Percentiles rank a stretch among this genome's conserved stretches.
These are phyloP conservation scores for Drosophila tropicalis DNA, from an alignment of 1,140 invertebrate species.

Conservation along the genomic window DNA sequence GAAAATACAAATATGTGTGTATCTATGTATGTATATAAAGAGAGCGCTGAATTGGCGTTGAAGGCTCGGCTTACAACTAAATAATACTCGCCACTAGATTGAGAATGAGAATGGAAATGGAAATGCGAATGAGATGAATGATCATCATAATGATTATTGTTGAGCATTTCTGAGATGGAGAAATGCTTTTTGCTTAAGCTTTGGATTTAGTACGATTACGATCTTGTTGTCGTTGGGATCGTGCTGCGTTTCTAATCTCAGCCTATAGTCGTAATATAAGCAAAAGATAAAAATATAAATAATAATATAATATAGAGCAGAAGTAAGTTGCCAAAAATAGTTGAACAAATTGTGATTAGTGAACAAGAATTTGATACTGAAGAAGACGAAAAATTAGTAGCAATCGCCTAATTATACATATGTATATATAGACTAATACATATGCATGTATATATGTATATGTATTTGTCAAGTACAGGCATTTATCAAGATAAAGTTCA, in stretches of 20 bases:
- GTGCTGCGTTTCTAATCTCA: background rate
- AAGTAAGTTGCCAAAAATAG: slow-evolving; percentile 13
- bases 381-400: background rate
- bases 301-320: background rate
- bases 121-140: slow-evolving; percentile 2
- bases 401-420: slow-evolving; percentile 1
- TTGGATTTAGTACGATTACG: slow-evolving; percentile 71
- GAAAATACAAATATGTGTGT: slow-evolving; percentile 3
- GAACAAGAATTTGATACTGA: background rate
- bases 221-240: slow-evolving; percentile 50
- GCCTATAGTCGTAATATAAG: slow-evolving; percentile 20
- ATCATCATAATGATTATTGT: slow-evolving; percentile 31
- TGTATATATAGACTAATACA: slow-evolving; percentile 12
- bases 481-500: slow-evolving; percentile 78
- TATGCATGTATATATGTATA: slow-evolving; percentile 6
- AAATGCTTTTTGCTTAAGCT: slow-evolving; percentile 55
- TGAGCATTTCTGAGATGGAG: slow-evolving; percentile 23
- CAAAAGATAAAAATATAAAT: slow-evolving; percentile 31
- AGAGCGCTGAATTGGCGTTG: slow-evolving; percentile 57
- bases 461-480: slow-evolving; percentile 47
- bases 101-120: background rate
- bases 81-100: slow-evolving; percentile 10
- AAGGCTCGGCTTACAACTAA: slow-evolving; percentile 48
- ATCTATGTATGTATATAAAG: background rate
- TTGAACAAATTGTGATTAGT: background rate